These are phyloP conservation scores for Glyphotaelius pellucidus DNA, from an alignment of 2,888 invertebrate genomes.

Conservation along the genomic window DNA sequence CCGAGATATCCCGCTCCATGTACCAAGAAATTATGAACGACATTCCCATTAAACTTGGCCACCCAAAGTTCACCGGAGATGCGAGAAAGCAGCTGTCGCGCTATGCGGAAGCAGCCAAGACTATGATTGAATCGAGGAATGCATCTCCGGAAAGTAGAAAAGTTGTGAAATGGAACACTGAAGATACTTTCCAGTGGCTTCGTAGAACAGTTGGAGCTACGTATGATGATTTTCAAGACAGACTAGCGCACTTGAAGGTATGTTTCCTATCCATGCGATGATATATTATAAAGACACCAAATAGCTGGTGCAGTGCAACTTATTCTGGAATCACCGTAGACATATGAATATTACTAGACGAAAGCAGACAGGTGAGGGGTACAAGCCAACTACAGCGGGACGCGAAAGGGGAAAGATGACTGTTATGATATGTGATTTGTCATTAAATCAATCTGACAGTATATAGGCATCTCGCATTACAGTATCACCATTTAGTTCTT, in stretches of 20 bases:
- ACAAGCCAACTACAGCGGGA: too few relatives aligned
- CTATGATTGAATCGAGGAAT: constrained; percentile 96
- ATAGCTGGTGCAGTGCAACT: too few relatives aligned
- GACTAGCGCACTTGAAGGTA: constrained; percentile 91
- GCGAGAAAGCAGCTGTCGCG: constrained; percentile 94
- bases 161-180: constrained; percentile 99
- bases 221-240: constrained; percentile 94
- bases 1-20: constrained; percentile 96
- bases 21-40: constrained; percentile 99
- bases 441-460: too few relatives aligned
- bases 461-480: too few relatives aligned
- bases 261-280: constrained; percentile 46
- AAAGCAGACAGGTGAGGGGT: too few relatives aligned
- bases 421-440: too few relatives aligned
- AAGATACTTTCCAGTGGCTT: constrained; percentile 97
- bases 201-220: constrained; percentile 95
- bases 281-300: neutral
- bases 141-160: constrained; percentile 95
- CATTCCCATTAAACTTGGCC: constrained; percentile 96
- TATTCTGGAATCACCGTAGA: neutral
- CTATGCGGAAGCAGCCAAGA: constrained; percentile 98
- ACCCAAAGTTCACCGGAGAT: constrained; percentile 96
- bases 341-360: too few relatives aligned
- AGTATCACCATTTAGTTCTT: too few relatives aligned
- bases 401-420: too few relatives aligned